phyloP scores from a whole-genome alignment of 2,888 invertebrate species.

The Apamea epomidion region DNA sequence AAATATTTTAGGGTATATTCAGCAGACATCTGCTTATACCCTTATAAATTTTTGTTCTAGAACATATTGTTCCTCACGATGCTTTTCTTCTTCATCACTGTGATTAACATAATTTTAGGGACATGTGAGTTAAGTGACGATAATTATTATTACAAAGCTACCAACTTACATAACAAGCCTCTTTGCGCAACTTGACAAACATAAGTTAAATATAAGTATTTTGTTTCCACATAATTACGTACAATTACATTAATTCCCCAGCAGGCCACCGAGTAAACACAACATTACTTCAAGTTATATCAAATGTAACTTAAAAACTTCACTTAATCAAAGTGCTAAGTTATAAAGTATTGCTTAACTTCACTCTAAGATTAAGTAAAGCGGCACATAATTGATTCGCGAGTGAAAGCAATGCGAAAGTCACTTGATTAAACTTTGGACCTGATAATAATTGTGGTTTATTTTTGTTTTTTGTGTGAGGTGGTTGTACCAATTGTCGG shows the following conservation, averaged over 20 bases:
- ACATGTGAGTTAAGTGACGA: neutral
- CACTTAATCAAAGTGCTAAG: constrained; percentile 46
- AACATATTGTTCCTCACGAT: neutral
- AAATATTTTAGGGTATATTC: too few relatives aligned
- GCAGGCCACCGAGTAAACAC: constrained; percentile 49
- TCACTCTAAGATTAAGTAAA: constrained; percentile 71
- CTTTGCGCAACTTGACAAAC: constrained; percentile 8
- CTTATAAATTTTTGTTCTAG: neutral
- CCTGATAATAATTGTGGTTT: constrained; percentile 55
- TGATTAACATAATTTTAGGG: neutral
- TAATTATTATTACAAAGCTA: constrained; percentile 10
- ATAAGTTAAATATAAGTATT: constrained; percentile 37
- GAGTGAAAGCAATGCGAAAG: constrained; percentile 75
- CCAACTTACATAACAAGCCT: neutral
- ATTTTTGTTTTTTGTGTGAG: constrained; percentile 45
- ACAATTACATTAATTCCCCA: constrained; percentile 54
- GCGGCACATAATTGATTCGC: constrained; percentile 71
- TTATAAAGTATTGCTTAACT: constrained; percentile 44
- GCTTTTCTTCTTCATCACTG: neutral
- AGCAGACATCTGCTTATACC: neutral
- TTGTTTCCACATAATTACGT: constrained; percentile 50
- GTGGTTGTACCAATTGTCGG: constrained; percentile 34
- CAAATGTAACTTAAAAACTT: constrained; percentile 48
- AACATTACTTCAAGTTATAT: constrained; percentile 33
- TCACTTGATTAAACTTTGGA: constrained; percentile 64